phyloP scores from a whole-genome alignment of 35 echinoderm and acorn worm genomes.

The Patiria miniata region DNA sequence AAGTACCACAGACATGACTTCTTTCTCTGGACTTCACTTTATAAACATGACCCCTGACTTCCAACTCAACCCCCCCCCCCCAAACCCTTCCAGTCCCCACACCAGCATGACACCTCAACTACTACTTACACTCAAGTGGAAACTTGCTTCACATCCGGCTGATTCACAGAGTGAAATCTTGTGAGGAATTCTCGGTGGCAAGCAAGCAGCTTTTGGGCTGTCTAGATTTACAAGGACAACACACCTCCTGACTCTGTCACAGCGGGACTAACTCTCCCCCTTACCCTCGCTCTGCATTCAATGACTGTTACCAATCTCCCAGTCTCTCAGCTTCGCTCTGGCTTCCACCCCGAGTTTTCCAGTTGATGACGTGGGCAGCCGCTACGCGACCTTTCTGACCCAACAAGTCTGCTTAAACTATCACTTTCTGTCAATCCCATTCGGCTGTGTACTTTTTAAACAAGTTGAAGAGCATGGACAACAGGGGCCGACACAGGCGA shows the following conservation, averaged over 20 bases:
- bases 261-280: conserved; percentile 3
- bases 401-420: conserved; percentile 12
- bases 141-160: not conserved
- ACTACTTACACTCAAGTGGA: no score
- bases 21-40: conserved; percentile 18
- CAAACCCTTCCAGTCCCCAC: not conserved
- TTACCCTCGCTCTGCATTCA: not conserved
- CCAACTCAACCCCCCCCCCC: not conserved
- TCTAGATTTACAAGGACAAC: conserved; percentile 6
- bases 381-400: not conserved
- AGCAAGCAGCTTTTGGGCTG: not conserved
- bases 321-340: not conserved
- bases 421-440: not conserved
- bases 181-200: not conserved
- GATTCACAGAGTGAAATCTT: not conserved
- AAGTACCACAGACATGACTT: conserved; percentile 24
- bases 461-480: conserved; percentile 7
- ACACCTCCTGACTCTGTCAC: not conserved
- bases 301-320: conserved; percentile 21
- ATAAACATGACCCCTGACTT: conserved; percentile 11
- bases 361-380: conserved; percentile 11
- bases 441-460: conserved; percentile 14
- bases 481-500: conserved; percentile 15
- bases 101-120: no score
- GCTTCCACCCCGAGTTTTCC: not conserved